Percentiles rank a stretch among this genome's conserved stretches.
Conservation (phyloP, 2,888 invertebrate species). For the Luperina testacea region DNA sequence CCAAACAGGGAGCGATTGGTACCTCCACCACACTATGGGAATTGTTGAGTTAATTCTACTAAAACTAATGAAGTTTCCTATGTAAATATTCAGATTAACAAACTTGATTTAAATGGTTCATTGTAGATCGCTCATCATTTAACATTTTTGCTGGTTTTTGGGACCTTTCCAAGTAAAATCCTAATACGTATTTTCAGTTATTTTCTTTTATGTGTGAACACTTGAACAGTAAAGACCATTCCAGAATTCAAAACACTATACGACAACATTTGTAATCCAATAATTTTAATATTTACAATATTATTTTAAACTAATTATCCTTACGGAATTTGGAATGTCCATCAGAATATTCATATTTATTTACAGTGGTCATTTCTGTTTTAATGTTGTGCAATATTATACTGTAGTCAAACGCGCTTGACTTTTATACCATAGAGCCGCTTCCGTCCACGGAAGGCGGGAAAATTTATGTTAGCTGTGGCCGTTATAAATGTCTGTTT, state of each 20-base stretch:
- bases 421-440: constrained; percentile 24
- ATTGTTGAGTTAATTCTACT: background rate
- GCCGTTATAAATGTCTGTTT: constrained; percentile 24
- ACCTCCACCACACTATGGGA: background rate
- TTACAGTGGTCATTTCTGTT: constrained; percentile 10
- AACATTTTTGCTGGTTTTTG: background rate
- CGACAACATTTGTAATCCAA: background rate
- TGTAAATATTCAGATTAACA: background rate
- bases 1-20: background rate
- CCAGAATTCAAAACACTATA: background rate
- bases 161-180: background rate
- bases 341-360: constrained; percentile 2
- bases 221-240: background rate
- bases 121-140: background rate
- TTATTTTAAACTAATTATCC: constrained; percentile 1
- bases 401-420: constrained; percentile 14
- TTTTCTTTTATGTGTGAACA: background rate
- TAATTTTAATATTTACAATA: background rate
- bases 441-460: constrained; percentile 11
- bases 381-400: constrained; percentile 45
- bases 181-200: background rate
- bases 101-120: background rate
- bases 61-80: background rate
- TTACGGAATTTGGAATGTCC: background rate
- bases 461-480: constrained; percentile 29